These are phyloP conservation scores for Gopherus flavomarginatus DNA, from an alignment of 2,113 vertebrate species.

Conservation along the genomic window DNA sequence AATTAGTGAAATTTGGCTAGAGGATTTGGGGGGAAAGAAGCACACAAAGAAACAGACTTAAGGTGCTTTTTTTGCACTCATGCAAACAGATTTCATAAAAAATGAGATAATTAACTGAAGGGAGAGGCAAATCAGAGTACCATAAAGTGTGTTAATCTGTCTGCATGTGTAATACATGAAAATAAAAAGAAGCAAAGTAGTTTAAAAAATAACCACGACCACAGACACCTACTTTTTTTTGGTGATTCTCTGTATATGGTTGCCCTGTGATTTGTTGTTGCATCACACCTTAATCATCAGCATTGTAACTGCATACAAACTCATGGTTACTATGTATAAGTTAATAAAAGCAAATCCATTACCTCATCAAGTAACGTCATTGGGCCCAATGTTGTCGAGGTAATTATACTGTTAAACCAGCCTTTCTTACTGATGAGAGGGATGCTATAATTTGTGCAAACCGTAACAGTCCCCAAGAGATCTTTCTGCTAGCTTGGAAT, in stretches of 20 bases:
- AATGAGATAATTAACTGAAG: background rate
- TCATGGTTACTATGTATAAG: background rate
- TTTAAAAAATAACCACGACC: background rate
- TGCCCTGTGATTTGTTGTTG: background rate
- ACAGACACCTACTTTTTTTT: background rate
- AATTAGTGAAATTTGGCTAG: background rate
- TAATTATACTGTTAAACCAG: background rate
- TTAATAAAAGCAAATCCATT: background rate
- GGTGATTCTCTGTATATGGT: background rate
- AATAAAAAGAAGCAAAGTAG: background rate
- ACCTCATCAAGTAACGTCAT: background rate
- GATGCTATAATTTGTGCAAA: background rate
- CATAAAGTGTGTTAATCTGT: background rate
- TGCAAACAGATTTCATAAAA: background rate
- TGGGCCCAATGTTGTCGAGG: accelerated
- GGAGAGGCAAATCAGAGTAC: background rate
- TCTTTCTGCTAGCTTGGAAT: background rate
- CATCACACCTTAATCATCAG: background rate
- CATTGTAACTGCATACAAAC: background rate
- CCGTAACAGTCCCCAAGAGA: background rate
- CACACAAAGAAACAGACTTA: background rate
- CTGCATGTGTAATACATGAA: background rate
- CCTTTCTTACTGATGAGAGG: accelerated
- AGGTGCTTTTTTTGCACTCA: slow-evolving; percentile 19
- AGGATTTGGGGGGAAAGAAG: background rate